Evolutionary conservation across 2,888 invertebrate genomes (phyloP), one percentile per base, ranked within the genome.

Genomic region (Onchidella celtica): DNA sequence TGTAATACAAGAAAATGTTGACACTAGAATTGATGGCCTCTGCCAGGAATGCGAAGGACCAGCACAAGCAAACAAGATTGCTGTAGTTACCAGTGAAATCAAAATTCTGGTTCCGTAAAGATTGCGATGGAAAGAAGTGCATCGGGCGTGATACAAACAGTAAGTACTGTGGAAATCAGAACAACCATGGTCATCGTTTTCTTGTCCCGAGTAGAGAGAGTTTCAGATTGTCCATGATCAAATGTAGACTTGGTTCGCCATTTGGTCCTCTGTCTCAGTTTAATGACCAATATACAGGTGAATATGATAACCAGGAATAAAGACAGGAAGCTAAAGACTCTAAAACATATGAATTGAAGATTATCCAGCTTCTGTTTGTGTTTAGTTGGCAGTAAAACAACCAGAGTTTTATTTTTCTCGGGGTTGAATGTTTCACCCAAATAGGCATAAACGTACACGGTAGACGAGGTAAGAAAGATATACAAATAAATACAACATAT

Each of bases 161-260:
- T 65, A 0, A 65, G 47, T 0, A 47, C 27, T 2, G 29, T 6
- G 14, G 76, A 36, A 14, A 76, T 76, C 47, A 76, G 27, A n/a
- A 76, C 29, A 3, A 76, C 66, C 76, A 76, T 76, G 2, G 24
- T 76, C 17, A 36, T 65, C 3, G 66, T 32, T n/a, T 66, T 63
- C 47, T 76, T 63, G 40, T 76, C 76, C n/a, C 61, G 34, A 3
- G n/a, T 29, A n/a, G 76, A 40, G n/a, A 76, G 32, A 14, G 40
- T 34, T 40, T 63, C 75, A 1, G 2, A 3, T 11, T 38, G 40
- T 36, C 17, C 2, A 2, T 75, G 21, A 21, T 27, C 63, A 2
- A 14, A 14, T 1, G 47, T 65, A 0, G 65, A 32, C 17, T 17
- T 17, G 6, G 21, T 36, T 11, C 75, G 63, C 75, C 75, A 75